Conservation (phyloP, 1,140 invertebrate species). For the Achroia grisella region DNA sequence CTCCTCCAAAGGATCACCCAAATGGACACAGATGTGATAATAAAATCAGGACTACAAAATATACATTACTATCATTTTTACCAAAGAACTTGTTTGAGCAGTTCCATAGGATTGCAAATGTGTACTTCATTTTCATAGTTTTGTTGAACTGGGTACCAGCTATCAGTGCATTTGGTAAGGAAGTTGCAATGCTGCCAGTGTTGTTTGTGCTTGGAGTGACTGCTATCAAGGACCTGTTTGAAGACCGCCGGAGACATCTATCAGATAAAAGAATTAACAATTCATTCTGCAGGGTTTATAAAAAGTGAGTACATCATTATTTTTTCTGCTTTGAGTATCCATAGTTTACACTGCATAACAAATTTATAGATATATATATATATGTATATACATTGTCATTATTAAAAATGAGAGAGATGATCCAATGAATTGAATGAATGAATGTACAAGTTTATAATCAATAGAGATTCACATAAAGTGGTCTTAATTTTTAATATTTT, state of each 20-base stretch:
- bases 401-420: no score
- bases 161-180: conserved; percentile 96
- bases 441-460: no score
- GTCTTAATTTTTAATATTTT: no score
- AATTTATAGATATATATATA: no score
- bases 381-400: no score
- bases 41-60: conserved; percentile 95
- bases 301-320: conserved; percentile 79
- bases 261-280: conserved; percentile 97
- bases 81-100: conserved; percentile 98
- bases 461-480: no score
- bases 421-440: no score
- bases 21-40: conserved; percentile 88
- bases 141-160: conserved; percentile 95
- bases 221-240: conserved; percentile 96
- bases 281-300: conserved; percentile 91
- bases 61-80: conserved; percentile 94
- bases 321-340: no score
- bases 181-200: conserved; percentile 96
- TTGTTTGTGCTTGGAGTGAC: conserved; percentile 97
- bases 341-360: no score
- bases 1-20: conserved; percentile 85
- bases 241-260: conserved; percentile 91
- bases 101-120: conserved; percentile 97
- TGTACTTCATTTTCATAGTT: conserved; percentile 98